Conservation (phyloP, 2,888 invertebrate species). For the Toxonevra muliebris region DNA sequence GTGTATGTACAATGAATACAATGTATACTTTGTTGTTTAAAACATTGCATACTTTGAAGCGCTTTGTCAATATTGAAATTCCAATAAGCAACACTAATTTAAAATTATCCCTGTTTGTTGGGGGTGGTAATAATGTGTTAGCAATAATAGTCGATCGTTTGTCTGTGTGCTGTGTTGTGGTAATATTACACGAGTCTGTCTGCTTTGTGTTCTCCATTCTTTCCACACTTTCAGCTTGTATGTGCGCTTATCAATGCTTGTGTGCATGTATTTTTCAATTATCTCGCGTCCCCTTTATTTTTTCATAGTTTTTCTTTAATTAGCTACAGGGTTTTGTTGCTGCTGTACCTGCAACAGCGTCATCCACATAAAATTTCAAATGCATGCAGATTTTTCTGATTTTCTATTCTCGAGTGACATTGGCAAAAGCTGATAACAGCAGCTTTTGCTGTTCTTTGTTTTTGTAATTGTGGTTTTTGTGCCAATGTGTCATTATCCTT, state of each 20-base stretch:
- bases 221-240: neutral
- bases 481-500: no score
- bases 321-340: no score
- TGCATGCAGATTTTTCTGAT: neutral
- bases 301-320: conserved; percentile 8
- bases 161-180: no score
- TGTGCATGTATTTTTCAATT: neutral
- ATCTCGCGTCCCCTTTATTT: neutral
- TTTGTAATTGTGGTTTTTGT: neutral
- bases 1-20: no score
- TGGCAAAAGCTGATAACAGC: neutral
- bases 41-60: no score
- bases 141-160: no score
- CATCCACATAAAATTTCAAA: neutral
- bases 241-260: neutral
- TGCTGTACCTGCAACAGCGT: neutral
- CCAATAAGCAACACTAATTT: no score
- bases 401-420: neutral
- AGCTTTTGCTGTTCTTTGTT: neutral
- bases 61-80: no score
- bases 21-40: no score
- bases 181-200: neutral
- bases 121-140: no score
- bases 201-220: no score
- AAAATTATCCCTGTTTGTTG: no score